These are phyloP conservation scores for Diloba caeruleocephala DNA, from an alignment of 2,888 invertebrate species.

Conservation along the genomic window DNA sequence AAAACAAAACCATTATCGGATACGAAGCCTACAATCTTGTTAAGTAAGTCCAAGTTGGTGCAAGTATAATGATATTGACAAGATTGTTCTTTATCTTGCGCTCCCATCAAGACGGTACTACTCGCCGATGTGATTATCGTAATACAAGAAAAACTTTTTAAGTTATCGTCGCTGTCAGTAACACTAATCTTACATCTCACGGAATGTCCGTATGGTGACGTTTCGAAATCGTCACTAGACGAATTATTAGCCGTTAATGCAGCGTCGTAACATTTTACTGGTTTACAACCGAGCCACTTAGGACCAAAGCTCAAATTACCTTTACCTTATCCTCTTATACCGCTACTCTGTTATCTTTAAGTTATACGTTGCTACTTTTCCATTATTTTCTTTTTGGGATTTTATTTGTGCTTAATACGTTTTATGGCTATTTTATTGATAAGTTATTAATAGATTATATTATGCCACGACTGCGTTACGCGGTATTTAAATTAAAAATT, in stretches of 20 bases:
- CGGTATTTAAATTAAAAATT: conserved; percentile 36
- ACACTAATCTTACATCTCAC: conserved; percentile 78
- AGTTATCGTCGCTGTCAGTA: conserved; percentile 78
- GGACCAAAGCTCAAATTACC: conserved; percentile 74
- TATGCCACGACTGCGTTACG: conserved; percentile 41
- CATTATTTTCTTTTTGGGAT: conserved; percentile 43
- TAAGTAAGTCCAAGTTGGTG: conserved; percentile 75
- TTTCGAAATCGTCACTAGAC: conserved; percentile 81
- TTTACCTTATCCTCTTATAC: conserved; percentile 58
- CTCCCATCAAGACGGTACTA: conserved; percentile 71
- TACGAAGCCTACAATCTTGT: conserved; percentile 79
- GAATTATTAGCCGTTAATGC: conserved; percentile 82
- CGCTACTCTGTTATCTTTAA: conserved; percentile 51
- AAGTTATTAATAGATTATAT: conserved; percentile 37
- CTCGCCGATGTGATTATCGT: conserved; percentile 72
- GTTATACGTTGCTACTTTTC: conserved; percentile 52
- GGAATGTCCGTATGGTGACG: conserved; percentile 73
- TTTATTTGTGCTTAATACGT: conserved; percentile 31
- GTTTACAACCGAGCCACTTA: conserved; percentile 75
- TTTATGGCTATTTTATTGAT: conserved; percentile 44
- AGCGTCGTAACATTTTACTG: conserved; percentile 75
- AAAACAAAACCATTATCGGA: conserved; percentile 79
- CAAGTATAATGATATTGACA: conserved; percentile 83
- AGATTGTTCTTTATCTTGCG: conserved; percentile 76
- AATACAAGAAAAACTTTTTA: conserved; percentile 78